Base-by-base conservation (phyloP, 2,113 vertebrate genomes). In the Petrocephalus microphthalmus region DNA sequence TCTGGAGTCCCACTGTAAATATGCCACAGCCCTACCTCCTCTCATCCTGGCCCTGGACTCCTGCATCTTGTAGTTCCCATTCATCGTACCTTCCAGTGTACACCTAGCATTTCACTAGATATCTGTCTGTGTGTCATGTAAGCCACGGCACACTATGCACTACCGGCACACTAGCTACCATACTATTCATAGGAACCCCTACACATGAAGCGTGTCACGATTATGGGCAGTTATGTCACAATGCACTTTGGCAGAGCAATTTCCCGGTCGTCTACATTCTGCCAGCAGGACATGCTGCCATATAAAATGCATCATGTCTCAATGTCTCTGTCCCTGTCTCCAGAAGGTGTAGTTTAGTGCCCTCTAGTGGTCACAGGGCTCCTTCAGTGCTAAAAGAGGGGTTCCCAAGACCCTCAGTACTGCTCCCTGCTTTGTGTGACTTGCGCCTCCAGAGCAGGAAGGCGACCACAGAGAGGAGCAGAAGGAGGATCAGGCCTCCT, bases 361-460 rank as follows among this genome's bases (percentile, higher is more conserved):
- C 29, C 8, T 2, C 29, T 25, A 64, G 47, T 74, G 42, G 33
- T 81, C 87, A 95, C 88, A 94, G 87, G 1, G 89, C 89, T 86
- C 91, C 93, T 60, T 91, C 90, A 74, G 53, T 86, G 0, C 89
- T 94, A 91, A 88, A 95, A 7, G 93, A 95, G 33, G 94, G 94
- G 88, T 96, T 96, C 22, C 95, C 90, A 0, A 95, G 90, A 88
- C 92, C 95, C 45, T 93, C 90, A 0, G 2, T 22, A 49, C 91
- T 87, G 60, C 82, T 87, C 78, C 91, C 90, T 22, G 88, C 81
- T 0, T 93, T 95, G 89, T 89, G 78, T 5, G 89, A 1, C 20
- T 89, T 2, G 88, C 81, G 52, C 0, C 22, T 93, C 91, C 45
- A 94, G 6, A 94, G 25, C n/a, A 95, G 74, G 52, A 95, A 86